These are phyloP conservation scores for Epirrhoe alternata DNA, from an alignment of 2,888 invertebrate genomes.

Conservation along the genomic window DNA sequence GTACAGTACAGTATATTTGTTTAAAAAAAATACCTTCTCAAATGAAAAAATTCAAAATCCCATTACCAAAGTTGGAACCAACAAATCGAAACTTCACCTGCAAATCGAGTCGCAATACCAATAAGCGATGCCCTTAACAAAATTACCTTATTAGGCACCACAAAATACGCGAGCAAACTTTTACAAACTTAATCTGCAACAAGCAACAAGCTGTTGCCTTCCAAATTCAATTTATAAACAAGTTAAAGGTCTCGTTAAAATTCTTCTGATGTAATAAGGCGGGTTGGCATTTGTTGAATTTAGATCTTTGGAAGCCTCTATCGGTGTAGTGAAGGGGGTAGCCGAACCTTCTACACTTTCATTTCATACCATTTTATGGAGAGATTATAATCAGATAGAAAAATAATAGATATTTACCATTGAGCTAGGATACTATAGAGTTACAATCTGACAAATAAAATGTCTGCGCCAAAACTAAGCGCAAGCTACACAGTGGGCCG, in stretches of 20 bases:
- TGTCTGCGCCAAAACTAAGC: too few species aligned
- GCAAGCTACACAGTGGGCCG: too few species aligned
- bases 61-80: slow-evolving; percentile 10
- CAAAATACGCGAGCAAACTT: slow-evolving; percentile 73
- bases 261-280: slow-evolving; percentile 80
- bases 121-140: slow-evolving; percentile 54
- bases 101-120: slow-evolving; percentile 48
- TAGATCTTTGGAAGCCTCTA: slow-evolving; percentile 44
- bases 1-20: too few species aligned
- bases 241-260: slow-evolving; percentile 82
- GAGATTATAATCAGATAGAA: neutral
- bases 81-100: slow-evolving; percentile 29
- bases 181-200: slow-evolving; percentile 77
- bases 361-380: neutral
- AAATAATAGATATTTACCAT: too few species aligned
- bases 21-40: too few species aligned
- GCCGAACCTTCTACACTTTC: neutral
- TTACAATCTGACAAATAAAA: too few species aligned
- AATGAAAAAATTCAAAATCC: neutral
- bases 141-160: slow-evolving; percentile 61
- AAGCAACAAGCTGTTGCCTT: slow-evolving; percentile 74
- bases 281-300: slow-evolving; percentile 67
- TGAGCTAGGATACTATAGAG: too few species aligned
- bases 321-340: slow-evolving; percentile 16
- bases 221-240: slow-evolving; percentile 83